These are phyloP conservation scores for Drosophila rhopaloa DNA, from an alignment of 1,140 invertebrate genomes.

Conservation along the genomic window DNA sequence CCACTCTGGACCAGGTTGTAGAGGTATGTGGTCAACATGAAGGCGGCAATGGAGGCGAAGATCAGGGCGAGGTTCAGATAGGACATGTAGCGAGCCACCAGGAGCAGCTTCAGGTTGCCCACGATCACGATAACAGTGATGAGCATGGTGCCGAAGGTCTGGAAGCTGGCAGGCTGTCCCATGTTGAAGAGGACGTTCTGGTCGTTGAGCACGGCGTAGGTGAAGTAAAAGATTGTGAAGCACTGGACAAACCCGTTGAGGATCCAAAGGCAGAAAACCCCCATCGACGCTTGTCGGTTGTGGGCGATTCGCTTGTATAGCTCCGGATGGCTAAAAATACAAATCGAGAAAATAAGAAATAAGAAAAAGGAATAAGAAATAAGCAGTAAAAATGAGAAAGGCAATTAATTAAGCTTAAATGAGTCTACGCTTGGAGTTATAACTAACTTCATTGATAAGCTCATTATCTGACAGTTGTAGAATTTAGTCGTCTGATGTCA, in stretches of 20 bases:
- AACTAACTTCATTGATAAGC: neutral
- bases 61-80: slow-evolving; percentile 86
- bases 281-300: slow-evolving; percentile 88
- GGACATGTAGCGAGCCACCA: slow-evolving; percentile 88
- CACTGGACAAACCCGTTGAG: slow-evolving; percentile 86
- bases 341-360: neutral
- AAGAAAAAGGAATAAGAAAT: no score
- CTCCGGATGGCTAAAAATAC: slow-evolving; percentile 86
- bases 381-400: no score
- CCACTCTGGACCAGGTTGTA: slow-evolving; percentile 87
- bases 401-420: no score
- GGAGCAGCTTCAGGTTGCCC: slow-evolving; percentile 86
- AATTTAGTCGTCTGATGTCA: no score
- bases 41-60: slow-evolving; percentile 86
- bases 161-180: slow-evolving; percentile 83
- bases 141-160: slow-evolving; percentile 85
- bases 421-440: no score
- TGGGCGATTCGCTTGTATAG: slow-evolving; percentile 88
- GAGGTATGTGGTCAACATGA: slow-evolving; percentile 85
- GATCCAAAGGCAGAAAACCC: slow-evolving; percentile 88
- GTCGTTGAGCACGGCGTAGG: slow-evolving; percentile 71
- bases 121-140: slow-evolving; percentile 85
- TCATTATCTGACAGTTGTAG: neutral
- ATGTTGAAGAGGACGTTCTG: slow-evolving; percentile 83
- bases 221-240: slow-evolving; percentile 85